phyloP scores from a whole-genome alignment of 2,113 vertebrate species.

The Lophotis ruficrista region DNA sequence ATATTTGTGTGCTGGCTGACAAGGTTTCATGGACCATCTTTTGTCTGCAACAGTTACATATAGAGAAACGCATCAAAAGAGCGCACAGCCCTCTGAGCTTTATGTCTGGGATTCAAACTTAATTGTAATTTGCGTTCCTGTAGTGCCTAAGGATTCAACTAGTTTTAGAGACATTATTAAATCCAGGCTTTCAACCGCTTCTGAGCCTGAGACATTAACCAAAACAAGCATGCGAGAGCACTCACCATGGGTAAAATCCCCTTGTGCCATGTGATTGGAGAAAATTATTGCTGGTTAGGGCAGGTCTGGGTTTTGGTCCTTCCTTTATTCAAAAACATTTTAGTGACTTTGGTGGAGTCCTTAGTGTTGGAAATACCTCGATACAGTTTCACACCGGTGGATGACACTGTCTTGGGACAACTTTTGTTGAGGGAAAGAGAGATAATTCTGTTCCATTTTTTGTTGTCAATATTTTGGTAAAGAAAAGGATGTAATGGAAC shows the following conservation, averaged over 20 bases:
- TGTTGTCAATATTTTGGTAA: neutral
- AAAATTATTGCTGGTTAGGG: neutral
- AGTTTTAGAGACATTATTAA: constrained; percentile 34
- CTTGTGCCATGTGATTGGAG: neutral
- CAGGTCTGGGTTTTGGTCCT: neutral
- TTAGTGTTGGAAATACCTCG: neutral
- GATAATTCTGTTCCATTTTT: neutral
- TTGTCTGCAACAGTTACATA: neutral
- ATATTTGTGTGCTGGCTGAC: neutral
- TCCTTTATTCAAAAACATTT: neutral
- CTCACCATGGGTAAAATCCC: neutral
- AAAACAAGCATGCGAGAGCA: neutral
- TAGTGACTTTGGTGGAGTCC: neutral
- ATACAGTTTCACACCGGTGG: neutral
- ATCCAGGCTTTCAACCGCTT: neutral
- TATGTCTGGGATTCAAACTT: neutral
- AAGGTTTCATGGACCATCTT: neutral
- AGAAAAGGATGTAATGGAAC: neutral
- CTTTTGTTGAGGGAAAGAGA: neutral
- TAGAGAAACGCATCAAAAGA: neutral
- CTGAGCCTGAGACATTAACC: neutral
- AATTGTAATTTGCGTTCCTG: neutral
- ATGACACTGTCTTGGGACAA: neutral
- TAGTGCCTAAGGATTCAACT: neutral
- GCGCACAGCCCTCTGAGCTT: neutral